A percentile compares a stretch with the other conserved stretches of the same genome.
These are phyloP conservation scores for Dascillus cervinus DNA, from an alignment of 2,888 invertebrate species.

Conservation along the genomic window DNA sequence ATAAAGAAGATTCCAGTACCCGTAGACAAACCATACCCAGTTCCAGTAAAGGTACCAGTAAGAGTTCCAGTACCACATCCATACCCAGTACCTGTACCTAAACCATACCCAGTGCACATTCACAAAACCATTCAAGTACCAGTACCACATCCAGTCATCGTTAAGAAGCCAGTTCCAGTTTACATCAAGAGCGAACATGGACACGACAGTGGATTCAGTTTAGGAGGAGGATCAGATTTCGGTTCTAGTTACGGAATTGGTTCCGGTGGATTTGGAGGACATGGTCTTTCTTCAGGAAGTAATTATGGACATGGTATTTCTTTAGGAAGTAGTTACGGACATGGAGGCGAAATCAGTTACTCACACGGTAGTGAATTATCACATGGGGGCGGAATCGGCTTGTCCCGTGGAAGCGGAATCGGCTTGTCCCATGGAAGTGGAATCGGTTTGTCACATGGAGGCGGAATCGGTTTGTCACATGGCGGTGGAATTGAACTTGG, in stretches of 20 bases:
- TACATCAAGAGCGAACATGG: constrained; percentile 29
- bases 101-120: constrained; percentile 40
- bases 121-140: constrained; percentile 45
- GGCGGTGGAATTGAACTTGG: not conserved
- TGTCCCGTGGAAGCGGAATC: not conserved
- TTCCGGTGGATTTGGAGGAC: constrained; percentile 13
- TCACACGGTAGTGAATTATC: not conserved
- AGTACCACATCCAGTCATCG: constrained; percentile 45
- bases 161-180: constrained; percentile 47
- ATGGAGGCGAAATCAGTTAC: constrained; percentile 1
- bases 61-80: constrained; percentile 36
- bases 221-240: constrained; percentile 15
- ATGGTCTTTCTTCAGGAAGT: constrained; percentile 15
- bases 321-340: constrained; percentile 3
- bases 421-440: not conserved
- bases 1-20: constrained; percentile 48
- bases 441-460: not conserved
- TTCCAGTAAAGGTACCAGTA: constrained; percentile 40
- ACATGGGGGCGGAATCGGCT: not conserved
- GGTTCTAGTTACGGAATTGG: constrained; percentile 20
- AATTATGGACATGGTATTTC: constrained; percentile 11
- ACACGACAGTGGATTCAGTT: constrained; percentile 19
- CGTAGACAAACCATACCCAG: constrained; percentile 44
- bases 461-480: not conserved
- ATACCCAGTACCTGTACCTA: constrained; percentile 33